Conservation (phyloP, 2,797 vertebrate genomes). For the Australoheros facetus region DNA sequence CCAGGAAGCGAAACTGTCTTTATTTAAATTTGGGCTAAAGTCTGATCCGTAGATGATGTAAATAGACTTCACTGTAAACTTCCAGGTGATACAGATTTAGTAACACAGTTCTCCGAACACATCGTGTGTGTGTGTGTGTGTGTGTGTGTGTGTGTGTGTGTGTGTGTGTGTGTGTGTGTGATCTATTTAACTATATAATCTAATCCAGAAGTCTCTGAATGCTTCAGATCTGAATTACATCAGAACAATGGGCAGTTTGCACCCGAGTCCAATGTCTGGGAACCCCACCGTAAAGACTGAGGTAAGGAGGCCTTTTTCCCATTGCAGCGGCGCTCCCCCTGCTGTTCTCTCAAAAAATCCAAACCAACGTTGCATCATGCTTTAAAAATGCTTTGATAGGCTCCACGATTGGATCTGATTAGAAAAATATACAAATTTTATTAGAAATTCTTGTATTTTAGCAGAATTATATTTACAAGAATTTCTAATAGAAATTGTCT, state of each 20-base stretch:
- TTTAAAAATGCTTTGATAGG: neutral
- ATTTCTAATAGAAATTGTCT: neutral
- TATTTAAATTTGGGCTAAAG: constrained; percentile 1
- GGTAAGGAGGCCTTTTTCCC: neutral
- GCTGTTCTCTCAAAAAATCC: constrained; percentile 1
- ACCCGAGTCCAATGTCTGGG: neutral
- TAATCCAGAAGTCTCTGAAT: neutral
- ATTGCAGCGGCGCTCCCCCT: constrained; percentile 49
- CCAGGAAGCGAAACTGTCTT: neutral
- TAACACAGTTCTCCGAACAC: neutral
- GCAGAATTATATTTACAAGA: neutral
- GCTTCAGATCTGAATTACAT: neutral
- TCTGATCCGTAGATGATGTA: constrained; percentile 1
- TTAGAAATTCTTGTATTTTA: no score
- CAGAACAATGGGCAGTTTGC: neutral
- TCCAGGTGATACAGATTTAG: neutral
- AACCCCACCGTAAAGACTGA: neutral
- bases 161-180: neutral
- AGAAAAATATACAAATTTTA: no score
- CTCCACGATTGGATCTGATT: neutral
- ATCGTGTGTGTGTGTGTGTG: neutral
- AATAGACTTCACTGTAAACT: neutral
- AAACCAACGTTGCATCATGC: neutral
- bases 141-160: neutral
- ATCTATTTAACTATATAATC: neutral